Percentiles rank a stretch among this genome's conserved stretches.
These are phyloP conservation scores for Nematostella vectensis DNA, from an alignment of 92 coral and sea anemone species.

Conservation along the genomic window DNA sequence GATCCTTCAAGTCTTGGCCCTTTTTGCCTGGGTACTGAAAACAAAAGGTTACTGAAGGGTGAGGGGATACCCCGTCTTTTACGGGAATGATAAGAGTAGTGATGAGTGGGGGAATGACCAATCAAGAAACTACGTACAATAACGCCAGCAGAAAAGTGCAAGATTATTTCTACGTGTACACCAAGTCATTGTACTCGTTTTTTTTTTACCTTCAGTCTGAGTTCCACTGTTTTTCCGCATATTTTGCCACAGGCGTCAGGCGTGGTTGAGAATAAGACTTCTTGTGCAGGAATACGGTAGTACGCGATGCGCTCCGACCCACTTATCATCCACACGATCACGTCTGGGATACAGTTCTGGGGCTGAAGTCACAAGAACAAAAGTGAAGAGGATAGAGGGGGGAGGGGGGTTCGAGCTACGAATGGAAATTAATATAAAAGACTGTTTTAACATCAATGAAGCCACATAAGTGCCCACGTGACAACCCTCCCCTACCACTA, in stretches of 20 bases:
- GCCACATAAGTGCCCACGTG: not conserved
- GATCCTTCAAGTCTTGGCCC: constrained; percentile 69
- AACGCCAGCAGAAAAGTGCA: too few species aligned
- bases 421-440: not conserved
- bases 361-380: constrained; percentile 35
- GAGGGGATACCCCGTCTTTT: too few species aligned
- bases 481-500: too few species aligned
- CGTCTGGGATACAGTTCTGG: constrained; percentile 91
- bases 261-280: constrained; percentile 58
- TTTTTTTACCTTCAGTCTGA: constrained; percentile 69
- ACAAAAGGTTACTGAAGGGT: too few species aligned
- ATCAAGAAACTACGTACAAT: too few species aligned
- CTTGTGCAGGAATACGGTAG: constrained; percentile 82
- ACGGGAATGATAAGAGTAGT: too few species aligned
- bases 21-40: constrained; percentile 94
- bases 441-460: not conserved
- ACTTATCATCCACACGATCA: constrained; percentile 93
- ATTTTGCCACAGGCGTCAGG: constrained; percentile 75
- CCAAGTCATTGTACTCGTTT: too few species aligned
- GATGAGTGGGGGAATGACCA: too few species aligned
- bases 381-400: too few species aligned
- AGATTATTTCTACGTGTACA: too few species aligned
- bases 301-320: constrained; percentile 89
- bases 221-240: constrained; percentile 78
- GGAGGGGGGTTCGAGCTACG: too few species aligned